phyloP scores from a whole-genome alignment of 2,797 vertebrate species.

The Protosalanx chinensis region DNA sequence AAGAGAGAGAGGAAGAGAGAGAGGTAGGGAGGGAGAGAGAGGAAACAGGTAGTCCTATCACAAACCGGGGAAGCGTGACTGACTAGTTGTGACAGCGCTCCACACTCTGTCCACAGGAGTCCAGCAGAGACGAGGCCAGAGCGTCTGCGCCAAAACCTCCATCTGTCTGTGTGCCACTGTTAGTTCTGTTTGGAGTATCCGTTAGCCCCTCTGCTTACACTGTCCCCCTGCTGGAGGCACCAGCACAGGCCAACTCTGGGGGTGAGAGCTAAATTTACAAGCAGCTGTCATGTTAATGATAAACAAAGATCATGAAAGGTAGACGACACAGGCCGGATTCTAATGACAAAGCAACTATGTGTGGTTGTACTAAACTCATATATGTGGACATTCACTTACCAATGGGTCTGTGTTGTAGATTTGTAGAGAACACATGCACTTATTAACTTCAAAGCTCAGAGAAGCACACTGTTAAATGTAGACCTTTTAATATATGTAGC shows the following conservation, averaged over 20 bases:
- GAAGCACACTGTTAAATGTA: conserved; percentile 22
- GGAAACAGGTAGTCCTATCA: conserved; percentile 13
- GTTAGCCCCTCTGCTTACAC: conserved; percentile 56
- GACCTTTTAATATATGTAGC: conserved; percentile 50
- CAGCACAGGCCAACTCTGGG: conserved; percentile 62
- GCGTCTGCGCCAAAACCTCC: conserved; percentile 71
- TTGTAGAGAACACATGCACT: neutral
- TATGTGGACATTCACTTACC: too few species aligned
- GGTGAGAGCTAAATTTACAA: conserved; percentile 79
- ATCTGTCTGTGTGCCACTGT: conserved; percentile 65
- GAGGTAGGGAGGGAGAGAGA: neutral
- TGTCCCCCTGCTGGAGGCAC: conserved; percentile 54
- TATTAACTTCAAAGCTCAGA: conserved; percentile 2
- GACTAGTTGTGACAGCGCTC: conserved; percentile 67
- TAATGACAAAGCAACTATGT: too few species aligned
- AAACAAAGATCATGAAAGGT: neutral
- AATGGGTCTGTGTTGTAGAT: too few species aligned
- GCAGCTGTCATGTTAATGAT: conserved; percentile 66
- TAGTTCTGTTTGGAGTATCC: conserved; percentile 60
- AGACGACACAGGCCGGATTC: too few species aligned
- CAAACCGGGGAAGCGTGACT: conserved; percentile 63
- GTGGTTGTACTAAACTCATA: too few species aligned
- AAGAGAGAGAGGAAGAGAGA: neutral
- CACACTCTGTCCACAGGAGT: conserved; percentile 60
- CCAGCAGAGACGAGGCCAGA: conserved; percentile 60